Percentiles rank a stretch among this genome's conserved stretches.
Conservation (phyloP, 2,797 vertebrate species). For the Erpetoichthys calabaricus region DNA sequence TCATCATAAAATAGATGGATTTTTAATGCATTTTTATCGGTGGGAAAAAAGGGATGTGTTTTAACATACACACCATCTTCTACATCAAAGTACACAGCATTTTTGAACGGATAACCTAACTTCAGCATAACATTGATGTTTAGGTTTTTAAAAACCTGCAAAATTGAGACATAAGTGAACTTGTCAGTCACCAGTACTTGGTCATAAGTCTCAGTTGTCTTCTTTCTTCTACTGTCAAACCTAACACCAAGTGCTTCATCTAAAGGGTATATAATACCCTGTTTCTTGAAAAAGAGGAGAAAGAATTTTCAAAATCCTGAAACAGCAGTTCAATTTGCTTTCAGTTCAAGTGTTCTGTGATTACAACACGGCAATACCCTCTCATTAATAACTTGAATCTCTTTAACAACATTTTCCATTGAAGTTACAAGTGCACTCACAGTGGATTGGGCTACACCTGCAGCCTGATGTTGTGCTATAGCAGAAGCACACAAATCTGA, state of each 20-base stretch:
- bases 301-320: not conserved
- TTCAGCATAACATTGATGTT: not conserved
- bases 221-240: not conserved
- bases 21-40: constrained; percentile 17
- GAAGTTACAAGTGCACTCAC: too few species aligned
- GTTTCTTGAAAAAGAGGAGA: not conserved
- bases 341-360: not conserved
- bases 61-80: not conserved
- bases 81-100: not conserved
- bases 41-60: too few species aligned
- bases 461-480: too few species aligned
- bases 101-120: not conserved
- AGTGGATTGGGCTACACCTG: too few species aligned
- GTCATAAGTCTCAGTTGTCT: not conserved
- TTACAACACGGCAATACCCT: not conserved
- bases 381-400: too few species aligned
- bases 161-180: constrained; percentile 1
- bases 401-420: too few species aligned
- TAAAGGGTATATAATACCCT: not conserved
- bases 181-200: constrained; percentile 2
- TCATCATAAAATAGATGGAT: constrained; percentile 21
- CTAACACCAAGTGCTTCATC: constrained; percentile 3
- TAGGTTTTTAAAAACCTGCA: not conserved
- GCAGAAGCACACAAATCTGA: too few species aligned
- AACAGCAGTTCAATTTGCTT: too few species aligned